Evolutionary conservation across 1,140 invertebrate genomes (phyloP).

Genomic region (Drosophila hydei): DNA sequence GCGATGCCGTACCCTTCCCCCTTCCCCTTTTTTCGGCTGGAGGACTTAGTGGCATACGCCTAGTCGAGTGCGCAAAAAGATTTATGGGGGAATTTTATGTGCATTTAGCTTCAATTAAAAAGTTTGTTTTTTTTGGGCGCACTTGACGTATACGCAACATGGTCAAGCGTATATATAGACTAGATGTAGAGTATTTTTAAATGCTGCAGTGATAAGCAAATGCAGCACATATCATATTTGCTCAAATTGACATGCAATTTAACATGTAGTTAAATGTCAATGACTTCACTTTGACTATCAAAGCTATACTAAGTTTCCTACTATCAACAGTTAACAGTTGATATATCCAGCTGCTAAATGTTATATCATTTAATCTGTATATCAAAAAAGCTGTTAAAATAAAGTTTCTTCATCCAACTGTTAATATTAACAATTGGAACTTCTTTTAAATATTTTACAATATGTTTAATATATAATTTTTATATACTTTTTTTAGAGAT

Average conservation of each 20-base stretch:
- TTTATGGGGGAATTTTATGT: not conserved
- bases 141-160: not conserved
- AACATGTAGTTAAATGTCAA: not conserved
- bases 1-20: not conserved
- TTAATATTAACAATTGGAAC: too few species aligned
- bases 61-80: not conserved
- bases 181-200: not conserved
- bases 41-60: not conserved
- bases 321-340: too few species aligned
- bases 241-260: not conserved
- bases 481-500: not conserved
- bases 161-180: not conserved
- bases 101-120: conserved; percentile 2
- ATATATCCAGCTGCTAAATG: too few species aligned
- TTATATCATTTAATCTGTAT: too few species aligned
- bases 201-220: too few species aligned
- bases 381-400: too few species aligned
- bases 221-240: not conserved
- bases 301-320: too few species aligned
- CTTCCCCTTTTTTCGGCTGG: too few species aligned
- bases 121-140: not conserved
- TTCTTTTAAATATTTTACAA: too few species aligned
- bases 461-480: not conserved
- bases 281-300: not conserved
- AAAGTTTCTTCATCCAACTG: too few species aligned